Evolutionary conservation across 2,888 invertebrate species (phyloP).

Genomic region (Himalopsyche kuldschensis): DNA sequence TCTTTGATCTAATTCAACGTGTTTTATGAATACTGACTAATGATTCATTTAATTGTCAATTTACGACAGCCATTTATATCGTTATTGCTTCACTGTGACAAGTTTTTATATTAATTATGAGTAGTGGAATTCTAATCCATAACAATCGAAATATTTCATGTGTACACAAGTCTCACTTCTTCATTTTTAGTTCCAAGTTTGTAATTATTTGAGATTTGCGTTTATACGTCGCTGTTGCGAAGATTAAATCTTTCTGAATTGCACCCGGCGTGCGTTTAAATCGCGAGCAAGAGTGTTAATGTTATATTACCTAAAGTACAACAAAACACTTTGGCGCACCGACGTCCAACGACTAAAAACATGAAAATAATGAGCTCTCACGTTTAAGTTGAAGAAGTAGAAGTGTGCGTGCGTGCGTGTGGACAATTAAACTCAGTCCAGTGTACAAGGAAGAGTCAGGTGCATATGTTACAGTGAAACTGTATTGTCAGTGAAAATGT

Average conservation of each 20-base stretch:
- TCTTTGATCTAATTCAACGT: no score
- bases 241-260: neutral
- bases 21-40: no score
- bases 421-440: slow-evolving; percentile 23
- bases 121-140: no score
- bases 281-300: neutral
- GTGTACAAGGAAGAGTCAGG: slow-evolving; percentile 19
- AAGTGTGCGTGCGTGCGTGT: slow-evolving; percentile 19
- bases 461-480: no score
- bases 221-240: neutral
- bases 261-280: neutral
- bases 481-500: no score
- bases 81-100: no score
- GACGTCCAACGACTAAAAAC: slow-evolving; percentile 4
- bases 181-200: no score
- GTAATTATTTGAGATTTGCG: neutral
- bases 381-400: slow-evolving; percentile 17
- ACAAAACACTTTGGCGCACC: neutral
- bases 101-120: no score
- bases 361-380: slow-evolving; percentile 10
- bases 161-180: no score
- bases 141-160: no score
- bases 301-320: neutral
- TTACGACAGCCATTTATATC: no score
- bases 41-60: no score